Conservation (phyloP, 2,888 invertebrate genomes). For the Vandiemenella viatica region DNA sequence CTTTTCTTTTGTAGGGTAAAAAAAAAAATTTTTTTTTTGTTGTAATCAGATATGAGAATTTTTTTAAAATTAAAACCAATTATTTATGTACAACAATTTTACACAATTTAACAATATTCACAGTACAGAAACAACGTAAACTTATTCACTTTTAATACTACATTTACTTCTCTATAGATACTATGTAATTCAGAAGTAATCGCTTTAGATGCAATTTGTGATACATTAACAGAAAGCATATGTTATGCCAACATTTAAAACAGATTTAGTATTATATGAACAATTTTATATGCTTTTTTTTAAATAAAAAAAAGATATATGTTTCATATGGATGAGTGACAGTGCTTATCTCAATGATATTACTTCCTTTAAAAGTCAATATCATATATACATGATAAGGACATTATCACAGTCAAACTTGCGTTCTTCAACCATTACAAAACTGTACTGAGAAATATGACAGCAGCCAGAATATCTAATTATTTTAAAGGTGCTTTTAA, state of each 20-base stretch:
- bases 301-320: too few relatives aligned
- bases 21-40: too few relatives aligned
- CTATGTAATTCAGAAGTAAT: background rate
- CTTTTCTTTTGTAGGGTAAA: too few relatives aligned
- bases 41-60: too few relatives aligned
- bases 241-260: too few relatives aligned
- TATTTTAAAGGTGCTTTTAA: too few relatives aligned
- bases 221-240: background rate
- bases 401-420: slow-evolving; percentile 35
- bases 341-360: slow-evolving; percentile 30
- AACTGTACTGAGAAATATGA: too few relatives aligned
- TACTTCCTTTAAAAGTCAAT: slow-evolving; percentile 43
- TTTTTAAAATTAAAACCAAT: background rate
- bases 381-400: slow-evolving; percentile 35
- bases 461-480: too few relatives aligned
- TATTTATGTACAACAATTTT: background rate
- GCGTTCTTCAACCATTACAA: too few relatives aligned
- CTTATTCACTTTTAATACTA: background rate
- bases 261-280: too few relatives aligned
- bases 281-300: too few relatives aligned
- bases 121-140: background rate
- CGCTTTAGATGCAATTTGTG: background rate
- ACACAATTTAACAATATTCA: background rate
- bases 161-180: too few relatives aligned
- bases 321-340: slow-evolving; percentile 17